A percentile compares a stretch with the other conserved stretches of the same genome.
phyloP scores from a whole-genome alignment of 2,113 vertebrate species.

The Orycteropus afer region DNA sequence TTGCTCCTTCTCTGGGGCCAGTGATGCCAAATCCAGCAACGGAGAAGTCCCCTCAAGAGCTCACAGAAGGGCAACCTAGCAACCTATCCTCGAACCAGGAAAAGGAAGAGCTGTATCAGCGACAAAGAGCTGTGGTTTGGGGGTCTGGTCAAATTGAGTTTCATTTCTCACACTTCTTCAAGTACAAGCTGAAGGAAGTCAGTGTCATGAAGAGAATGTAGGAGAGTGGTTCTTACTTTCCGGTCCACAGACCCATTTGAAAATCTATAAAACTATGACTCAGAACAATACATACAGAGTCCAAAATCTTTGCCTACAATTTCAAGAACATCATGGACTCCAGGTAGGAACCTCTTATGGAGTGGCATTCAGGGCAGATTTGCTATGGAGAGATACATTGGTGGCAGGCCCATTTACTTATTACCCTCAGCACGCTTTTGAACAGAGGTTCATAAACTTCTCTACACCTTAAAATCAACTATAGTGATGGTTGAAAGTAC shows the following conservation, averaged over 20 bases:
- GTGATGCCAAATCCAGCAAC: conserved; percentile 71
- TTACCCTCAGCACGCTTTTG: not conserved
- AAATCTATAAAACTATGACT: conserved; percentile 15
- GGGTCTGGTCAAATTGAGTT: conserved; percentile 44
- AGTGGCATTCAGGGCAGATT: conserved; percentile 4
- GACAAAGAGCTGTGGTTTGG: conserved; percentile 5
- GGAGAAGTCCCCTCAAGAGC: conserved; percentile 75
- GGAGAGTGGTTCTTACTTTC: conserved; percentile 10
- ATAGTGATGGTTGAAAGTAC: not conserved
- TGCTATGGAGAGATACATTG: not conserved
- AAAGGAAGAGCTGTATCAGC: conserved; percentile 73
- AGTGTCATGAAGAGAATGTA: not conserved
- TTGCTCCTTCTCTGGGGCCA: conserved; percentile 65
- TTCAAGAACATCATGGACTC: not conserved
- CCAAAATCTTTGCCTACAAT: conserved; percentile 27
- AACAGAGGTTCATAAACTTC: conserved; percentile 49
- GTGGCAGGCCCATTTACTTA: not conserved
- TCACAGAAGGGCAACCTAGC: conserved; percentile 81
- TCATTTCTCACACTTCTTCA: conserved; percentile 61
- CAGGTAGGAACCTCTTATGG: conserved; percentile 1
- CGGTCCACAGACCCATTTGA: not conserved
- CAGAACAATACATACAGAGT: conserved; percentile 5
- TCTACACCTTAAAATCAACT: conserved; percentile 44
- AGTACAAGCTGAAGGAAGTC: conserved; percentile 47
- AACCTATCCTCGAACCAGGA: conserved; percentile 75